Base-by-base conservation (phyloP, 2,888 invertebrate species). In the Xanthia icteritia region DNA sequence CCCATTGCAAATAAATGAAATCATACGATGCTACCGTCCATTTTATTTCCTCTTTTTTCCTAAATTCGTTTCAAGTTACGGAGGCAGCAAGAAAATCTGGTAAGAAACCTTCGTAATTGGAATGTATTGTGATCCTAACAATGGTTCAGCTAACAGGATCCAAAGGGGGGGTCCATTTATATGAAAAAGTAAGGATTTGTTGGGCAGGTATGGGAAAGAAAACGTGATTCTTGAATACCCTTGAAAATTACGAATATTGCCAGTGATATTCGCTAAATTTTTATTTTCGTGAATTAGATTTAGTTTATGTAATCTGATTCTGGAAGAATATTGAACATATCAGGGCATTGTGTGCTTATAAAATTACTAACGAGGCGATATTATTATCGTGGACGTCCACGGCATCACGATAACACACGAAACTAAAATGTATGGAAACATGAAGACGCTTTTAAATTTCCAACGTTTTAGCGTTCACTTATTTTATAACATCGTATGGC, bases 71-170 rank as follows among this genome's bases (percentile, higher is more conserved):
- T 71, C 66, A 76, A 83, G 81, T 84, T 77, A 76, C 66, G 81
- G 76, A 73, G 73, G 79, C 64, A 75, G 76, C 60, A 80, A 81
- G 85, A 83, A 88, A 84, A 83, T 86, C 85, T 88, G 86, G 82
- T 77, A 73, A 79, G 82, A 80, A 79, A 80, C 85, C 86, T 84
- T 80, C 85, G 88, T 92, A 93, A 93, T 93, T 92, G 92, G 91
- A 89, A 90, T 86, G 91, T 91, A 92, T 93, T 93, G 93, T 93
- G 89, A 89, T 89, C 87, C 77, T 86, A 88, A 92, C 92, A 92
- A 93, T 92, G 84, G 92, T 79, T 66, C 64, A 84, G 88, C 88
- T 91, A 92, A 92, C 89, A 86, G 89, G 90, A 90, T 89, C 85
- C 88, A 83, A 88, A 87, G 89, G 87, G 31, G 90, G 89, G 86